These are phyloP conservation scores for Thripadectes ignobilis DNA, from an alignment of 2,797 vertebrate genomes.

Conservation along the genomic window DNA sequence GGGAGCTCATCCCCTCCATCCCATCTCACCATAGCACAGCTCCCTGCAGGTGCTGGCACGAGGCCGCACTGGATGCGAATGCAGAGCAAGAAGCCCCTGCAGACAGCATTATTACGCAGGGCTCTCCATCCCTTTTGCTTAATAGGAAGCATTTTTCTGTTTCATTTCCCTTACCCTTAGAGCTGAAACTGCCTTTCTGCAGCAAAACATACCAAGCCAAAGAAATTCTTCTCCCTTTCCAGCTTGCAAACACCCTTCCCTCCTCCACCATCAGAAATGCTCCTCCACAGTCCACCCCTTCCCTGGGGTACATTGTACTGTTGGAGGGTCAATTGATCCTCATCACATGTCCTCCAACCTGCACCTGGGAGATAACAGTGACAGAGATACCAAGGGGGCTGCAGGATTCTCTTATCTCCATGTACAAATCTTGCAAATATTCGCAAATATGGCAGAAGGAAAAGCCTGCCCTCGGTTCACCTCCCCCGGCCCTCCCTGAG, in stretches of 20 bases:
- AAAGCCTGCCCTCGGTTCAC: not conserved
- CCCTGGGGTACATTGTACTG: rapidly evolving
- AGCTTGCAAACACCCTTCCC: not conserved
- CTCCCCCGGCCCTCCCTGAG: not conserved
- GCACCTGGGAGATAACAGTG: not conserved
- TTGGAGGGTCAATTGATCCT: not conserved
- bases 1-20: not conserved
- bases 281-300: not conserved
- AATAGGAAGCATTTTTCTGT: constrained; percentile 70
- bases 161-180: constrained; percentile 65
- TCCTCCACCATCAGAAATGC: not conserved
- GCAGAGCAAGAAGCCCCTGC: not conserved
- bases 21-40: rapidly evolving
- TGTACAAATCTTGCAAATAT: not conserved
- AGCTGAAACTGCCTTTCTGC: constrained; percentile 62
- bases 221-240: constrained; percentile 29
- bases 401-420: not conserved
- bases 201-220: constrained; percentile 30
- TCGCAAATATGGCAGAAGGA: not conserved
- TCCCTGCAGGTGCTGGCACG: not conserved
- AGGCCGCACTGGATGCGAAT: not conserved
- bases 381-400: not conserved
- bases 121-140: constrained; percentile 45
- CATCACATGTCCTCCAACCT: not conserved
- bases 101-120: not conserved